Evolutionary conservation across 2,797 vertebrate species (phyloP).

Genomic region (Schizopygopsis malacanthus): DNA sequence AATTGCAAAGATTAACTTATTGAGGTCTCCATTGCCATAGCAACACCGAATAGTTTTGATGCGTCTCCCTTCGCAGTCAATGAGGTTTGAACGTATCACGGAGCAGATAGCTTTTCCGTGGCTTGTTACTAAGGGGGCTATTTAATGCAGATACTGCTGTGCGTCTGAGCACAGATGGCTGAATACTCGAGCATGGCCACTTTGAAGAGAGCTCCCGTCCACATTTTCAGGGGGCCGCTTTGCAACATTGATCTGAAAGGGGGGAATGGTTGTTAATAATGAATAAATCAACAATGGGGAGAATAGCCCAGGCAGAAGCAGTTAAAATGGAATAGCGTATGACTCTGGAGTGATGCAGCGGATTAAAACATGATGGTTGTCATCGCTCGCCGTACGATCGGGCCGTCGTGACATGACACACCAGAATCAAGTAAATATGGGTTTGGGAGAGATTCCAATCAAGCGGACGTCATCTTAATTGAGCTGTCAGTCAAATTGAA

Average conservation of each 20-base stretch:
- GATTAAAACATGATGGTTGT: slow-evolving; percentile 69
- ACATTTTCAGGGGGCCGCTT: slow-evolving; percentile 70
- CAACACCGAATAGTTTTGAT: slow-evolving; percentile 84
- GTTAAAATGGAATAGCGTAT: slow-evolving; percentile 79
- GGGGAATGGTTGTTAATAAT: slow-evolving; percentile 77
- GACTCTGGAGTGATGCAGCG: slow-evolving; percentile 74
- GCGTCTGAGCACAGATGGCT: slow-evolving; percentile 79
- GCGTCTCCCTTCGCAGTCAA: slow-evolving; percentile 82
- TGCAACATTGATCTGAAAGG: slow-evolving; percentile 83
- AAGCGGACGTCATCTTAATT: slow-evolving; percentile 22
- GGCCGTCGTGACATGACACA: slow-evolving; percentile 34
- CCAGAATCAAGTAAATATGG: slow-evolving; percentile 39
- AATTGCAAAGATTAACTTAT: slow-evolving; percentile 80
- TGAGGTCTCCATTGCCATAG: slow-evolving; percentile 84
- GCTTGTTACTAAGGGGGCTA: slow-evolving; percentile 83
- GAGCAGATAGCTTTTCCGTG: slow-evolving; percentile 81
- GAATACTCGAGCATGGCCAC: slow-evolving; percentile 70
- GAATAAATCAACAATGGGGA: slow-evolving; percentile 83
- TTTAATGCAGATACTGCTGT: slow-evolving; percentile 71
- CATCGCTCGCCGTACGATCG: slow-evolving; percentile 55
- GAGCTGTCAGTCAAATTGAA: slow-evolving; percentile 43
- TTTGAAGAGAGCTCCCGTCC: slow-evolving; percentile 82
- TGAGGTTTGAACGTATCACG: slow-evolving; percentile 81
- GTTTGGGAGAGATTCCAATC: slow-evolving; percentile 29
- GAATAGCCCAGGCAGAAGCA: slow-evolving; percentile 78